phyloP scores from a whole-genome alignment of 2,797 vertebrate species.

The Gymnoscopelus braueri region DNA sequence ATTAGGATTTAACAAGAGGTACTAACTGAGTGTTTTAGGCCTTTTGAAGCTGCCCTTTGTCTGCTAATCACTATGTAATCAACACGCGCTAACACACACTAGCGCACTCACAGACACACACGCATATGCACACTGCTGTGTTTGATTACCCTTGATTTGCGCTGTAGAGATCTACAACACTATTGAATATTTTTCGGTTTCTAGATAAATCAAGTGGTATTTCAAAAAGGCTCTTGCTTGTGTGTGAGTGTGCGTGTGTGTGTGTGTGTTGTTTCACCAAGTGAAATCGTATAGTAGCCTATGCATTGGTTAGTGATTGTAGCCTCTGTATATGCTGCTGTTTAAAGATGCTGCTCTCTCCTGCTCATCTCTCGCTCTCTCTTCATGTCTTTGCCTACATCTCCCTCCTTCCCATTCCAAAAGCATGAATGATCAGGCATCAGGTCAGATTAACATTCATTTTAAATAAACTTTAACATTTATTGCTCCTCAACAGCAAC shows the following conservation, averaged over 20 bases:
- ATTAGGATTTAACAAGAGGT: conserved; percentile 65
- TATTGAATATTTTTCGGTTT: too few species aligned
- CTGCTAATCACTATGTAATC: conserved; percentile 58
- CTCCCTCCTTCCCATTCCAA: too few species aligned
- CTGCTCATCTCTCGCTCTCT: too few species aligned
- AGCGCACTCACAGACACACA: neutral
- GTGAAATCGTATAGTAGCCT: conserved; percentile 11
- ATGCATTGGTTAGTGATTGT: conserved; percentile 15
- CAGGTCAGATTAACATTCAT: neutral
- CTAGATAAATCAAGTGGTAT: conserved; percentile 6
- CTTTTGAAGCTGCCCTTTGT: conserved; percentile 59
- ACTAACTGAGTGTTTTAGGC: conserved; percentile 42
- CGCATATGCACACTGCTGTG: conserved; percentile 1
- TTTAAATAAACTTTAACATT: neutral
- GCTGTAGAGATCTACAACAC: too few species aligned
- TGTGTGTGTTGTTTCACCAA: conserved; percentile 39
- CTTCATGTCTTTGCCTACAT: too few species aligned
- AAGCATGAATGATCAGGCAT: too few species aligned
- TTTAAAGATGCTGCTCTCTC: conserved; percentile 26
- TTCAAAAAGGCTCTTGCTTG: neutral
- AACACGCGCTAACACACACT: conserved; percentile 20
- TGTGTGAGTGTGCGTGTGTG: conserved; percentile 1
- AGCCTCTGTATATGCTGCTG: conserved; percentile 55
- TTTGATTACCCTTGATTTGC: too few species aligned
- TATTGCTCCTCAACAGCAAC: neutral